Percentiles rank a stretch among this genome's conserved stretches.
Evolutionary conservation across 1,140 invertebrate genomes (phyloP).

Genomic region (Drosophila lini): DNA sequence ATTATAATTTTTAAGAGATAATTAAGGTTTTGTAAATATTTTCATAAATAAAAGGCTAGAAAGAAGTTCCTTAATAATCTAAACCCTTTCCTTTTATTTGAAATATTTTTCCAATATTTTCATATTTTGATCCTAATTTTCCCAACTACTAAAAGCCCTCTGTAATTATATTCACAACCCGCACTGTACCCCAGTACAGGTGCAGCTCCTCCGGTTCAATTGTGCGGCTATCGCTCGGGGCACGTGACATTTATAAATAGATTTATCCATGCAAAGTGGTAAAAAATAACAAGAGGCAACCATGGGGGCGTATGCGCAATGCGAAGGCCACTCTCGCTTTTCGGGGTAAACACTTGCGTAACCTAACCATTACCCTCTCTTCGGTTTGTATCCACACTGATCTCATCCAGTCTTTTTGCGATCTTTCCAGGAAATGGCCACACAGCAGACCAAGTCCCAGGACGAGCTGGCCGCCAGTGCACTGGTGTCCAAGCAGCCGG

Average conservation of each 20-base stretch:
- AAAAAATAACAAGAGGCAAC: slow-evolving; percentile 1
- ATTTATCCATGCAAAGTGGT: slow-evolving; percentile 43
- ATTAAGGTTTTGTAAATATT: too few relatives aligned
- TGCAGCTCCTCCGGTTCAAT: slow-evolving; percentile 17
- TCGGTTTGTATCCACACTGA: background rate
- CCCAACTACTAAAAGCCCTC: background rate
- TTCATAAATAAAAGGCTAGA: too few relatives aligned
- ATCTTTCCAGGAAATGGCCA: slow-evolving; percentile 48
- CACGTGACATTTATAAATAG: slow-evolving; percentile 75
- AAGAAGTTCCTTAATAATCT: too few relatives aligned
- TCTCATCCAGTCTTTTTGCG: background rate
- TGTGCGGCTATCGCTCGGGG: slow-evolving; percentile 19
- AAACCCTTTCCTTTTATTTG: too few relatives aligned
- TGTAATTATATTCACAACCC: background rate
- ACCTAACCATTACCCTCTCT: background rate
- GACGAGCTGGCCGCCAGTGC: slow-evolving; percentile 54
- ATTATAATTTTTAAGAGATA: too few relatives aligned
- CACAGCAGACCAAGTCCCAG: slow-evolving; percentile 57
- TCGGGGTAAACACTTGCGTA: slow-evolving; percentile 32
- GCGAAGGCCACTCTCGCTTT: slow-evolving; percentile 37
- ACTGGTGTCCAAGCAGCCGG: slow-evolving; percentile 61
- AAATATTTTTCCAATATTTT: too few relatives aligned
- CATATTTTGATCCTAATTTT: too few relatives aligned
- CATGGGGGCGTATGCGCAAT: slow-evolving; percentile 46
- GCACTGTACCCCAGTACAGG: slow-evolving; percentile 15